A percentile compares a stretch with the other conserved stretches of the same genome.
Conservation (phyloP, 2,797 vertebrate species). For the Pristis pectinata region DNA sequence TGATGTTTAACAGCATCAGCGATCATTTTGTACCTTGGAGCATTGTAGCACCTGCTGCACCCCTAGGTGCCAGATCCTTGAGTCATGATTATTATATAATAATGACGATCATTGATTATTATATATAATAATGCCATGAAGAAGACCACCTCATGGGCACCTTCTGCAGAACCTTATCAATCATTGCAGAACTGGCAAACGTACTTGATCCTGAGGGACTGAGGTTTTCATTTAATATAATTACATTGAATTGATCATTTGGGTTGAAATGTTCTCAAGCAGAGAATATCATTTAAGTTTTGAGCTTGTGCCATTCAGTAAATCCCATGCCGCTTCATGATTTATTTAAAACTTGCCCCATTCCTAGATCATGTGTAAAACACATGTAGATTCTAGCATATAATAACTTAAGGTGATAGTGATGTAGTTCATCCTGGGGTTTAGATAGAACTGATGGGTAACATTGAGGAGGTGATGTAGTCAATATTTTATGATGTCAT, state of each 20-base stretch:
- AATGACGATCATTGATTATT: too few relatives aligned
- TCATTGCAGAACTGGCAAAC: too few relatives aligned
- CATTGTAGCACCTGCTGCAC: too few relatives aligned
- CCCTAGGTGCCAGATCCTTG: too few relatives aligned
- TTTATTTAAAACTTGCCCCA: not conserved
- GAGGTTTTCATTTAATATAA: not conserved
- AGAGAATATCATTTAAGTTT: not conserved
- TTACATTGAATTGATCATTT: not conserved
- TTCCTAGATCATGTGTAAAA: not conserved
- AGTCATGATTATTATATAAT: too few relatives aligned
- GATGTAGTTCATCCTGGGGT: not conserved
- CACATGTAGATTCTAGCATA: not conserved
- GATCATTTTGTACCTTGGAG: too few relatives aligned
- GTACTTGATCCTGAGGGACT: too few relatives aligned
- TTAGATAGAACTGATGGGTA: not conserved
- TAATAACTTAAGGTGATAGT: not conserved
- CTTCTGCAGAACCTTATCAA: too few relatives aligned
- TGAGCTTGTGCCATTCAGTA: not conserved
- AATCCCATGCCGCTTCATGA: not conserved
- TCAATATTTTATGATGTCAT: not conserved
- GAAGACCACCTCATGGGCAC: too few relatives aligned
- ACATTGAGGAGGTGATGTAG: not conserved
- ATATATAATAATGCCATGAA: too few relatives aligned
- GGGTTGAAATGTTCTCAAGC: not conserved
- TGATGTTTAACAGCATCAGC: too few relatives aligned